These are phyloP conservation scores for Colistium nudipinnis DNA, from an alignment of 2,113 vertebrate genomes.

Conservation along the genomic window DNA sequence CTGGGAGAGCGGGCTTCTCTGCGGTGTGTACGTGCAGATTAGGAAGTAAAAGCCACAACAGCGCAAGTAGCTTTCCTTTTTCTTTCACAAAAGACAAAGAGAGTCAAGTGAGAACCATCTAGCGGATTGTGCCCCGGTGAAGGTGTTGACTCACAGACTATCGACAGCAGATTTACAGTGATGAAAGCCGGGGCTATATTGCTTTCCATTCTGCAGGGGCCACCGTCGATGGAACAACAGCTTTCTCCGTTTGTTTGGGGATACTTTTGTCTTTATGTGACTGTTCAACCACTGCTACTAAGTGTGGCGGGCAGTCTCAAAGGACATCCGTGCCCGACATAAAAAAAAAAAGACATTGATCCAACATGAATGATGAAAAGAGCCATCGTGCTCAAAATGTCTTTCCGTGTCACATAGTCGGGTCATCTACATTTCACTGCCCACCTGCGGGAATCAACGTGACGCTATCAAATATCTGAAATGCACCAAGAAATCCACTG, in stretches of 20 bases:
- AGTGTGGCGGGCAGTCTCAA: not conserved
- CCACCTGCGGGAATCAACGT: not conserved
- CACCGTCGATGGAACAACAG: not conserved
- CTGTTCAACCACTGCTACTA: conserved; percentile 1
- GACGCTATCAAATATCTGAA: not conserved
- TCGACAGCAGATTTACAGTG: conserved; percentile 6
- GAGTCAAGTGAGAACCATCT: conserved; percentile 9
- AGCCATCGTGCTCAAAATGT: not conserved
- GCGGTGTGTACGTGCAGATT: conserved; percentile 14
- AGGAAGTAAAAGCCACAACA: conserved; percentile 13
- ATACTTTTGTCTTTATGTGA: conserved; percentile 18
- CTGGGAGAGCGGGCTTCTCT: conserved; percentile 10
- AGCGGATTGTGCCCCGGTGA: conserved; percentile 18
- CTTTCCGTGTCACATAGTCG: not conserved
- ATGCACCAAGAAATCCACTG: not conserved
- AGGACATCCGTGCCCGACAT: not conserved
- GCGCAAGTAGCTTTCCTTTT: not conserved
- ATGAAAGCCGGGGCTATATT: conserved; percentile 10
- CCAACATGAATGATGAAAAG: conserved; percentile 11
- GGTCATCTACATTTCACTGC: not conserved
- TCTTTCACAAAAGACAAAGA: not conserved
- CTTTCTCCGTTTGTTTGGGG: not conserved
- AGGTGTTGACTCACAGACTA: conserved; percentile 25
- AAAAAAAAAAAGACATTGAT: not conserved
- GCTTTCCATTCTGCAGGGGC: conserved; percentile 8